phyloP scores from a whole-genome alignment of 2,113 vertebrate genomes.

The Dasyurus viverrinus region DNA sequence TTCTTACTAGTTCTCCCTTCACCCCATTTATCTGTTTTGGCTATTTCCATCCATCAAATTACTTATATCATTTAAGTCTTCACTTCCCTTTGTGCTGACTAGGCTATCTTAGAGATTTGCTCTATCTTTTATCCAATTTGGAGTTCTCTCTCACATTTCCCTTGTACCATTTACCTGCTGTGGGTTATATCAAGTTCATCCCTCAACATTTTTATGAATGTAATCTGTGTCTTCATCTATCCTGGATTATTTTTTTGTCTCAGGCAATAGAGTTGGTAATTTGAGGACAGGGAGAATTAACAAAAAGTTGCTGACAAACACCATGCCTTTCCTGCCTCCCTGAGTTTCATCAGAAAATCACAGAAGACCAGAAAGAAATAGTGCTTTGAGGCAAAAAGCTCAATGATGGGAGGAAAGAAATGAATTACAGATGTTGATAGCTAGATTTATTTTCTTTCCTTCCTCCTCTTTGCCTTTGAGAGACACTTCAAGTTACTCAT shows the following conservation, averaged over 20 bases:
- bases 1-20: background rate
- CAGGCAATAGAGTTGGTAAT: background rate
- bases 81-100: background rate
- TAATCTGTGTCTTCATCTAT: background rate
- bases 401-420: background rate
- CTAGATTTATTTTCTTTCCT: background rate
- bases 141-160: background rate
- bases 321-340: background rate
- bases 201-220: too few species aligned
- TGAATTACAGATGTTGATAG: background rate
- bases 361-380: background rate
- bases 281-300: background rate
- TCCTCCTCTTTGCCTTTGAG: background rate
- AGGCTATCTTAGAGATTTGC: background rate
- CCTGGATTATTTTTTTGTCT: background rate
- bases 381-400: background rate
- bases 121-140: background rate
- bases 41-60: conserved; percentile 9
- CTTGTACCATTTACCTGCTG: too few species aligned
- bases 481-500: background rate
- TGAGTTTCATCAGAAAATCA: background rate
- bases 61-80: background rate
- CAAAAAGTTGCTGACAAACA: background rate
- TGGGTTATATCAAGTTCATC: too few species aligned
- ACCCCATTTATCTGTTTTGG: background rate